Conservation (phyloP, 2,888 invertebrate genomes). For the Stenurella melanura region DNA sequence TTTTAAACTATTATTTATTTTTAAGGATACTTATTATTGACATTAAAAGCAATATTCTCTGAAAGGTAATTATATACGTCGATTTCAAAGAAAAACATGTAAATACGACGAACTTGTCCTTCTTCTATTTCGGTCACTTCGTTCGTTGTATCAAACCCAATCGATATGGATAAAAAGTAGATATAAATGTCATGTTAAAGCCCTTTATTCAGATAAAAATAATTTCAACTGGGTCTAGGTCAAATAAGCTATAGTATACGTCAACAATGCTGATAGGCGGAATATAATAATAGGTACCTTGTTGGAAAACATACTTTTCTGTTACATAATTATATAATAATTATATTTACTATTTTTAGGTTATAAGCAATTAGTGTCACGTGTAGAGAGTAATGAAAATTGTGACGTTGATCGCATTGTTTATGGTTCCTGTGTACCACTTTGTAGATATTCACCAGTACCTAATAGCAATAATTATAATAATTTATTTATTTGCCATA, state of each 20-base stretch:
- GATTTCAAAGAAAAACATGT: neutral
- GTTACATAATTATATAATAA: neutral
- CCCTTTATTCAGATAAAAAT: conserved; percentile 33
- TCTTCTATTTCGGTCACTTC: conserved; percentile 24
- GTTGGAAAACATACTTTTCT: neutral
- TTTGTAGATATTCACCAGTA: too few species aligned
- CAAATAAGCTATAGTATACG: conserved; percentile 16
- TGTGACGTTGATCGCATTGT: too few species aligned
- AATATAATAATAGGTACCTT: neutral
- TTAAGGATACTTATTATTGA: too few species aligned
- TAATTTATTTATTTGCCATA: too few species aligned
- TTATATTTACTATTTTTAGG: too few species aligned
- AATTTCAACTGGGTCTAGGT: conserved; percentile 36
- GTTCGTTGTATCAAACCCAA: conserved; percentile 23
- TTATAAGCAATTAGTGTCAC: too few species aligned
- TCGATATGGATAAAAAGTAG: conserved; percentile 36
- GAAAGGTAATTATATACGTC: neutral
- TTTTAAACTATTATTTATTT: too few species aligned
- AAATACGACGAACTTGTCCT: conserved; percentile 22
- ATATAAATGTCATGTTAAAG: conserved; percentile 18
- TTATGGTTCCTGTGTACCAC: too few species aligned
- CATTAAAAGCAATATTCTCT: neutral
- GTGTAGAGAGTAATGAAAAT: too few species aligned
- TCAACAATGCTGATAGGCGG: neutral
- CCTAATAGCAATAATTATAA: too few species aligned